Evolutionary conservation across 2,797 vertebrate species (phyloP).

Genomic region (Ispidina picta): DNA sequence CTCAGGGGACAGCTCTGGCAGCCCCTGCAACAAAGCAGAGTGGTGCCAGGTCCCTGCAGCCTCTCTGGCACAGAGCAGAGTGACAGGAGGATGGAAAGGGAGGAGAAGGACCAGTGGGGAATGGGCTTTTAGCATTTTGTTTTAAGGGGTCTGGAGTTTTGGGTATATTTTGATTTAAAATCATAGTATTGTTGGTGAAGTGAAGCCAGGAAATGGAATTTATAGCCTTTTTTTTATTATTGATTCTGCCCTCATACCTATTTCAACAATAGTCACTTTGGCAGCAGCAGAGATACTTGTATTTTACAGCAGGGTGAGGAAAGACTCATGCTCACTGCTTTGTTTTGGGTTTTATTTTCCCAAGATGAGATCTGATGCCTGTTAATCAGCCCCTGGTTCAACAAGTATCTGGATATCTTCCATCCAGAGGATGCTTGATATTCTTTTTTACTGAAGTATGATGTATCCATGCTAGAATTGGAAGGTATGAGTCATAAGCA

Average conservation of each 20-base stretch:
- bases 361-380: background rate
- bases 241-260: background rate
- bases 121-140: background rate
- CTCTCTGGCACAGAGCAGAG: accelerated
- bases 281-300: background rate
- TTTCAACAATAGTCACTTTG: background rate
- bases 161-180: background rate
- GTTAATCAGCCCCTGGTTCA: conserved; percentile 4
- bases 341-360: background rate
- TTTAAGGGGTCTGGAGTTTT: background rate
- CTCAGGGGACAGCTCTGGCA: background rate
- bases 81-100: background rate
- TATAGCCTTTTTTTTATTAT: background rate
- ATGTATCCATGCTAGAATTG: conserved; percentile 36
- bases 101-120: background rate
- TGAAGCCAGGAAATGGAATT: background rate
- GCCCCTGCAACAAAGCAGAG: background rate
- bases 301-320: background rate
- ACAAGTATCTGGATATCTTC: background rate
- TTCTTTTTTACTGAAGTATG: conserved; percentile 12
- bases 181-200: background rate
- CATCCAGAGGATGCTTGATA: background rate
- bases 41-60: accelerated
- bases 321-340: background rate
- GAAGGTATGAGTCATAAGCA: conserved; percentile 64